phyloP scores from a whole-genome alignment of 2,888 invertebrate species.

The Prosopocoilus inquinatus region DNA sequence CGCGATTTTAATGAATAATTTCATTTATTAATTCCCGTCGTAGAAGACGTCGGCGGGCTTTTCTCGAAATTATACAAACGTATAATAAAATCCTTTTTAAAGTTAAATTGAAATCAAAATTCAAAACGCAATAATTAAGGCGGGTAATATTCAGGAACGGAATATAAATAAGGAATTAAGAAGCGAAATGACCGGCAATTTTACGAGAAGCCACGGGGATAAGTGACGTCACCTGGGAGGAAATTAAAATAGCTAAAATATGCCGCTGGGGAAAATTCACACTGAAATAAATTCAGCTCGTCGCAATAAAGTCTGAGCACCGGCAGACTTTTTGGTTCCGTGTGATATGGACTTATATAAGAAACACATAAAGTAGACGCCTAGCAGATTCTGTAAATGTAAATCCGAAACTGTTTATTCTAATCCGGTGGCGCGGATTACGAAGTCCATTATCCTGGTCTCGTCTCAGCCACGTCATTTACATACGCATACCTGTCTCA shows the following conservation, averaged over 20 bases:
- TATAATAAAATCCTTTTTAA: constrained; percentile 37
- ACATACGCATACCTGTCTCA: constrained; percentile 6
- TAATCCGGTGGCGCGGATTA: constrained; percentile 17
- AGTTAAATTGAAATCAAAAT: constrained; percentile 44
- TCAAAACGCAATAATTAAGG: constrained; percentile 43
- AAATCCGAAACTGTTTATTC: constrained; percentile 22
- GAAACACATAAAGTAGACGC: constrained; percentile 1
- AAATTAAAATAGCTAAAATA: constrained; percentile 34
- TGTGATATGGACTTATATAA: neutral
- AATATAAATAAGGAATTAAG: constrained; percentile 34
- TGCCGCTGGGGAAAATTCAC: neutral
- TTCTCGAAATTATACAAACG: constrained; percentile 21
- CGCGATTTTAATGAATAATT: constrained; percentile 6
- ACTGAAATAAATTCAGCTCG: neutral
- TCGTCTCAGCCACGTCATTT: constrained; percentile 17
- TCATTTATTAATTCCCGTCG: constrained; percentile 13
- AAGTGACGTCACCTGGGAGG: constrained; percentile 31
- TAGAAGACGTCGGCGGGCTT: neutral
- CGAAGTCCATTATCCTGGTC: constrained; percentile 18
- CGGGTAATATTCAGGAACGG: constrained; percentile 27
- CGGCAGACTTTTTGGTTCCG: neutral
- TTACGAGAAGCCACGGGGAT: constrained; percentile 32
- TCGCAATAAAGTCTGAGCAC: neutral
- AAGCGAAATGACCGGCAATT: constrained; percentile 36
- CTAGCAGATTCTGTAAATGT: constrained; percentile 9